Evolutionary conservation across 1,140 invertebrate genomes (phyloP).

Genomic region (Achatina immaculata): DNA sequence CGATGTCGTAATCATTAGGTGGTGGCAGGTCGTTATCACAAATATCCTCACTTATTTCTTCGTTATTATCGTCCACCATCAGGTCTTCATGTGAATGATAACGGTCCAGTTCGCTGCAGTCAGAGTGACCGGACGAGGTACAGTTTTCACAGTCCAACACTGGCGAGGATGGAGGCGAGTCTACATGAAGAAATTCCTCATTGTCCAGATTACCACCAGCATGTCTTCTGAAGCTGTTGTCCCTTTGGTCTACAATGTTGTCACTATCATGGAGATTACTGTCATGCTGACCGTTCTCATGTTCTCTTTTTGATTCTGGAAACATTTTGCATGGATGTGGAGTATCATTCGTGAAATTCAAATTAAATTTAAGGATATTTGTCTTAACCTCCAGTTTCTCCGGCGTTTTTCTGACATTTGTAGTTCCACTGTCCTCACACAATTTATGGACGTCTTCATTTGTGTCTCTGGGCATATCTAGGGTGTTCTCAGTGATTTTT

Average conservation of each 20-base stretch:
- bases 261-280: slow-evolving; percentile 26
- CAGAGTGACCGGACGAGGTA: neutral
- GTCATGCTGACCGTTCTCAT: neutral
- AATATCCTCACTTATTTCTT: slow-evolving; percentile 29
- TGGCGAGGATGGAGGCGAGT: slow-evolving; percentile 8
- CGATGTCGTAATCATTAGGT: slow-evolving; percentile 12
- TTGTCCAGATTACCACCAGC: neutral
- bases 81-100: neutral
- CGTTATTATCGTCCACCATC: slow-evolving; percentile 17
- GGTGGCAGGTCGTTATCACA: slow-evolving; percentile 10
- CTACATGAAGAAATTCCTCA: slow-evolving; percentile 22
- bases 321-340: neutral
- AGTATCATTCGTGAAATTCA: neutral
- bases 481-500: neutral
- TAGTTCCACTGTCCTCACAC: neutral
- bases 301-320: neutral
- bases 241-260: slow-evolving; percentile 13
- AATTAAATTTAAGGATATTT: neutral
- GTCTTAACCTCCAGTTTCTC: neutral
- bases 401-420: neutral
- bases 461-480: neutral
- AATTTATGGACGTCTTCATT: neutral
- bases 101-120: neutral
- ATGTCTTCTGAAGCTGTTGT: neutral
- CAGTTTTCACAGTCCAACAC: neutral